Percentiles rank a stretch among this genome's conserved stretches.
These are phyloP conservation scores for Coryphaenoides rupestris DNA, from an alignment of 2,113 vertebrate species.

Conservation along the genomic window DNA sequence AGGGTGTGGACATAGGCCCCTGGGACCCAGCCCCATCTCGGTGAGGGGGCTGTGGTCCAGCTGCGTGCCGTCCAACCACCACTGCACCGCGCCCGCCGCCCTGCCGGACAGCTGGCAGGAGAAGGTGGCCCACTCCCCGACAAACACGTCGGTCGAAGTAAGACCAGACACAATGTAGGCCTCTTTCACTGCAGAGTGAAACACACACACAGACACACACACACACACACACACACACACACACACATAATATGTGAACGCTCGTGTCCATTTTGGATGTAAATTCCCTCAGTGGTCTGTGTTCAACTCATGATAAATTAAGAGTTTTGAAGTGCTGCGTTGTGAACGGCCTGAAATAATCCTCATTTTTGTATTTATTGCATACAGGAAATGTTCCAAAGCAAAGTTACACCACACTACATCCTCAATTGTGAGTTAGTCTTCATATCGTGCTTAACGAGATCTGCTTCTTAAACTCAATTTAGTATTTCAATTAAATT, in stretches of 20 bases:
- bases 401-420: too few relatives aligned
- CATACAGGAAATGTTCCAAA: too few relatives aligned
- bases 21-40: slow-evolving; percentile 75
- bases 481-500: too few relatives aligned
- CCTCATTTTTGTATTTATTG: too few relatives aligned
- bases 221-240: slow-evolving; percentile 29
- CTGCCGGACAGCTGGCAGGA: slow-evolving; percentile 84
- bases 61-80: slow-evolving; percentile 89
- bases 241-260: slow-evolving; percentile 6
- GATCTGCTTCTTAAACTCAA: too few relatives aligned
- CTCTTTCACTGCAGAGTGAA: slow-evolving; percentile 83
- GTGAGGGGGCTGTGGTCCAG: slow-evolving; percentile 83
- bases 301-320: not conserved
- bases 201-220: slow-evolving; percentile 58
- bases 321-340: too few relatives aligned
- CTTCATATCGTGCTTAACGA: too few relatives aligned
- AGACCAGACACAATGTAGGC: slow-evolving; percentile 85
- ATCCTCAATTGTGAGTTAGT: too few relatives aligned
- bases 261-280: not conserved
- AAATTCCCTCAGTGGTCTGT: not conserved
- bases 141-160: slow-evolving; percentile 91
- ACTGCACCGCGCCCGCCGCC: slow-evolving; percentile 73
- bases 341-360: too few relatives aligned
- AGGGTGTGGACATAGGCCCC: slow-evolving; percentile 83
- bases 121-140: slow-evolving; percentile 90